phyloP scores from a whole-genome alignment of 2,888 invertebrate species.

The Dendrolimus pini region DNA sequence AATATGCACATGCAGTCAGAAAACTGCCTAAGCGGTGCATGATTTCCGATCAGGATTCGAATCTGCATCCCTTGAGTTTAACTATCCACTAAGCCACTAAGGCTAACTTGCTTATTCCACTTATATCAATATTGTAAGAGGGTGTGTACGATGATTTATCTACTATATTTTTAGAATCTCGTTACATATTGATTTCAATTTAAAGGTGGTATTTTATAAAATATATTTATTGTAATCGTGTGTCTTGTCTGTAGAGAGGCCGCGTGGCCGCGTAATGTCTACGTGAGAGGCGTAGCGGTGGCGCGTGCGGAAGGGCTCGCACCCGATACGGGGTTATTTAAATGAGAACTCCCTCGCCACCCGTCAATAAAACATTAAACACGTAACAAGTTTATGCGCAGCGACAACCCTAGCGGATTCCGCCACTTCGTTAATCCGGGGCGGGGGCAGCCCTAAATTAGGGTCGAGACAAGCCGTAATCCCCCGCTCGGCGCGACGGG shows the following conservation, averaged over 20 bases:
- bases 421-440: conserved; percentile 76
- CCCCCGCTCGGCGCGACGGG: conserved; percentile 76
- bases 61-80: too few relatives aligned
- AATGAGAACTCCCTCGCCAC: conserved; percentile 70
- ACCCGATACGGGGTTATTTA: conserved; percentile 57
- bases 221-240: neutral
- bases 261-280: neutral
- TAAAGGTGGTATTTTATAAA: neutral
- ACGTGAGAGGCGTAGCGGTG: conserved; percentile 8
- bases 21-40: too few relatives aligned
- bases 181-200: neutral
- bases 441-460: conserved; percentile 76
- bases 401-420: conserved; percentile 76
- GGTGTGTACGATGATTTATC: too few relatives aligned
- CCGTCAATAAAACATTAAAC: conserved; percentile 77
- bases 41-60: too few relatives aligned
- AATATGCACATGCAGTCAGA: too few relatives aligned
- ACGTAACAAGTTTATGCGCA: conserved; percentile 75
- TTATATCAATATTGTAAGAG: too few relatives aligned
- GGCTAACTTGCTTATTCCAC: too few relatives aligned
- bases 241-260: neutral
- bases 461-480: conserved; percentile 77
- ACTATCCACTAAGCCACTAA: too few relatives aligned
- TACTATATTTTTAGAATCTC: too few relatives aligned
- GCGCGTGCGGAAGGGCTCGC: conserved; percentile 29